These are phyloP conservation scores for Anser cygnoides DNA, from an alignment of 2,113 vertebrate genomes.

Conservation along the genomic window DNA sequence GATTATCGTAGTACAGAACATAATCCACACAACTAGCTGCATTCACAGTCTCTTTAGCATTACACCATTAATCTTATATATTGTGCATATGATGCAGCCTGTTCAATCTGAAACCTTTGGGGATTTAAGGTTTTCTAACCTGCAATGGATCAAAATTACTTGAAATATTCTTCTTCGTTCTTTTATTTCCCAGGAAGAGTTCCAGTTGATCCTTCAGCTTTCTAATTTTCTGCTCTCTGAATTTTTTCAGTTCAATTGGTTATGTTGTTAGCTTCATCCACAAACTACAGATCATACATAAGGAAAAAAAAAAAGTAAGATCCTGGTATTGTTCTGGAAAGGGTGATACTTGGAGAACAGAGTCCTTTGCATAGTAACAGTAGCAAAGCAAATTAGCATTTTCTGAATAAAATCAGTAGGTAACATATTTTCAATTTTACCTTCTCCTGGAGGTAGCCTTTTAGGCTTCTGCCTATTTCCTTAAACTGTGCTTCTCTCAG, in stretches of 20 bases:
- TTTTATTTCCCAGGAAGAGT: background rate
- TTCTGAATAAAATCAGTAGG: background rate
- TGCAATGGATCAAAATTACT: background rate
- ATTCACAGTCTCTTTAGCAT: background rate
- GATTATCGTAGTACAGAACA: background rate
- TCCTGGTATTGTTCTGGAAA: background rate
- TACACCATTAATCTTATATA: background rate
- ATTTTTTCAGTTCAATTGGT: background rate
- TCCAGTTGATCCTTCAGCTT: slow-evolving; percentile 18
- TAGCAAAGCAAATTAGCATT: background rate
- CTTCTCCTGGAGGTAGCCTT: slow-evolving; percentile 16
- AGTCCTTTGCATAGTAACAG: background rate
- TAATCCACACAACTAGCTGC: background rate
- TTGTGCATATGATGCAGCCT: background rate
- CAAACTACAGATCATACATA: background rate
- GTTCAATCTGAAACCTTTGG: background rate
- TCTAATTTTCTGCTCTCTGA: slow-evolving; percentile 32
- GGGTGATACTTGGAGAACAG: no score
- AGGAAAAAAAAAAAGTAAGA: background rate
- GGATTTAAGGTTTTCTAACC: background rate
- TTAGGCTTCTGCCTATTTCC: slow-evolving; percentile 8
- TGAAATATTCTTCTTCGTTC: background rate
- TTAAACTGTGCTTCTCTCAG: slow-evolving; percentile 47
- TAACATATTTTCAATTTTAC: background rate
- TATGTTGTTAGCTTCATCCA: background rate